Conservation (phyloP, 2,797 vertebrate species). For the Sebastes hubbsi region DNA sequence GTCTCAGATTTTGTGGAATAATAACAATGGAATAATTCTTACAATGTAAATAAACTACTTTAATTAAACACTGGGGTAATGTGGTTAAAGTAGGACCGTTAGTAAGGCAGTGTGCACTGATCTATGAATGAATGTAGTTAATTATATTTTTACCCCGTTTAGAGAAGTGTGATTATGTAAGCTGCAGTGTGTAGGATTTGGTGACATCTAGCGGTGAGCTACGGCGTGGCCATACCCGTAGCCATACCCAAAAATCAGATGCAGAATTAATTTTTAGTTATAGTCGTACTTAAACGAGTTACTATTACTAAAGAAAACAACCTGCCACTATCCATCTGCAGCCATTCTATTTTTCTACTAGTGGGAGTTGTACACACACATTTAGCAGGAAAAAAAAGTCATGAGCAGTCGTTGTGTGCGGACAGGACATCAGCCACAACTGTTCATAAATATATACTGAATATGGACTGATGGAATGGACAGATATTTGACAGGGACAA, state of each 20-base stretch:
- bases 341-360: too few relatives aligned
- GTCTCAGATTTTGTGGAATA: background rate
- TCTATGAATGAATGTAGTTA: background rate
- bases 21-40: background rate
- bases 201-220: background rate
- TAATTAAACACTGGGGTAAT: background rate
- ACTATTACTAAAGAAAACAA: too few relatives aligned
- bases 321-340: too few relatives aligned
- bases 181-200: background rate
- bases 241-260: too few relatives aligned
- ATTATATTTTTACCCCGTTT: background rate
- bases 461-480: too few relatives aligned
- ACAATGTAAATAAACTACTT: background rate
- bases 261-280: background rate
- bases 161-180: background rate
- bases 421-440: too few relatives aligned
- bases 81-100: background rate
- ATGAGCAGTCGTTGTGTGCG: too few relatives aligned
- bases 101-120: background rate
- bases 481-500: too few relatives aligned
- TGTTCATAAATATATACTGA: too few relatives aligned
- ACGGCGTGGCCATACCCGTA: too few relatives aligned
- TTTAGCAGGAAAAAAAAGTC: too few relatives aligned
- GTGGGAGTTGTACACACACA: too few relatives aligned
- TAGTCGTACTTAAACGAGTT: background rate